A percentile compares a stretch with the other conserved stretches of the same genome.
Conservation (phyloP, 2,888 invertebrate species). For the Dromius quadrimaculatus region DNA sequence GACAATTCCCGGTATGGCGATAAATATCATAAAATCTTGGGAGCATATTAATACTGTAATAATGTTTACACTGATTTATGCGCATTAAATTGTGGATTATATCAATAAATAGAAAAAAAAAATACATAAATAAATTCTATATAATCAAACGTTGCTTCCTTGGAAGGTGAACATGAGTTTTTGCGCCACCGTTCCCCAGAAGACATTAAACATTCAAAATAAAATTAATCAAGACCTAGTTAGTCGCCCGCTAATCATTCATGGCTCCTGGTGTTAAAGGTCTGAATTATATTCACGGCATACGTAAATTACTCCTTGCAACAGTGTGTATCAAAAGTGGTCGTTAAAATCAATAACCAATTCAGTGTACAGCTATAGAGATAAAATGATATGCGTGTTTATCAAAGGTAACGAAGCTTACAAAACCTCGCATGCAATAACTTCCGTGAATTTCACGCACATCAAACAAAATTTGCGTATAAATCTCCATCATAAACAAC, state of each 20-base stretch:
- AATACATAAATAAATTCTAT: conserved; percentile 49
- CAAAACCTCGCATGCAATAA: conserved; percentile 3
- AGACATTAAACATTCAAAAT: too few relatives aligned
- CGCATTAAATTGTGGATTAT: conserved; percentile 51
- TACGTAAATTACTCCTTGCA: too few relatives aligned
- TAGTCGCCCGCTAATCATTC: too few relatives aligned
- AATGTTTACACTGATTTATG: conserved; percentile 52
- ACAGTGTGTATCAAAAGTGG: neutral
- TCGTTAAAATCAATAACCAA: neutral
- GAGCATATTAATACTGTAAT: conserved; percentile 47
- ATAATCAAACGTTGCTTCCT: conserved; percentile 2
- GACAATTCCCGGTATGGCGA: conserved; percentile 29
- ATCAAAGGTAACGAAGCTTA: conserved; percentile 18
- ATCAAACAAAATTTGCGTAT: conserved; percentile 5
- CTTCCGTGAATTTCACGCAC: conserved; percentile 22
- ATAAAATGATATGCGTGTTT: neutral
- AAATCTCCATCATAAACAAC: conserved; percentile 19
- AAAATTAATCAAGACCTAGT: too few relatives aligned
- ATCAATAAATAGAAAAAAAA: conserved; percentile 48
- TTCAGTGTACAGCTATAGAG: neutral
- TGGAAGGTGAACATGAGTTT: conserved; percentile 12
- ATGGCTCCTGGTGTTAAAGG: too few relatives aligned
- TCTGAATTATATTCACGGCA: too few relatives aligned
- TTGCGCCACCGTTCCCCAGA: conserved; percentile 26
- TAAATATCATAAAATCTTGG: conserved; percentile 44